These are phyloP conservation scores for Rhea americana DNA, from an alignment of 2,113 vertebrate genomes.

Conservation along the genomic window DNA sequence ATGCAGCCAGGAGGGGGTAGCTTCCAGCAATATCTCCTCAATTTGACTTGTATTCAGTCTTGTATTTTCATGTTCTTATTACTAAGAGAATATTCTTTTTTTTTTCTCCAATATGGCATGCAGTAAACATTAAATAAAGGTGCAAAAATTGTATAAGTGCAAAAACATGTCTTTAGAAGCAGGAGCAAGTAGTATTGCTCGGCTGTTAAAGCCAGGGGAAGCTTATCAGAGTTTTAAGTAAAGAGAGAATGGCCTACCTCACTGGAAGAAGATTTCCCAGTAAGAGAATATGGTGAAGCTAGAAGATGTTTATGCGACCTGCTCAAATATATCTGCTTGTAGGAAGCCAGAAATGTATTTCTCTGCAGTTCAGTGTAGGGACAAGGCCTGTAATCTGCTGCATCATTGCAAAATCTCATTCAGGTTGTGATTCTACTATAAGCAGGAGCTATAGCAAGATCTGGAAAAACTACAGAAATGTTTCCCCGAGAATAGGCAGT, in stretches of 20 bases:
- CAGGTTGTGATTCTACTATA: neutral
- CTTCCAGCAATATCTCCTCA: neutral
- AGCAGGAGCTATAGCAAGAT: neutral
- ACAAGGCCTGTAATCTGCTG: neutral
- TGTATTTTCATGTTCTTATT: neutral
- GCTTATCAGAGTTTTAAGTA: neutral
- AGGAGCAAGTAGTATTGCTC: neutral
- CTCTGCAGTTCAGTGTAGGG: neutral
- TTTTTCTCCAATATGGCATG: neutral
- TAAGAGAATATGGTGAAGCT: neutral
- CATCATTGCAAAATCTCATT: neutral
- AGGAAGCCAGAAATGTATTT: neutral
- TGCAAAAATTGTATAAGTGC: neutral
- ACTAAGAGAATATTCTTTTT: neutral
- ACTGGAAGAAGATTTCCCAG: neutral
- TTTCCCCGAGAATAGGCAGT: neutral
- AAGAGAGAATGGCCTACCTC: neutral
- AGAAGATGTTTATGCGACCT: neutral
- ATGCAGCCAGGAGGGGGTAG: neutral
- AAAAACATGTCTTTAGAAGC: neutral
- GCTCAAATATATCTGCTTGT: neutral
- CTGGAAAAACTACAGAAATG: neutral
- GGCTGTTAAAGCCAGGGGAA: neutral
- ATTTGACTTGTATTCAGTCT: neutral
- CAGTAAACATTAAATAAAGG: neutral